These are phyloP conservation scores for Rhaphigaster nebulosa DNA, from an alignment of 2,888 invertebrate species.

Conservation along the genomic window DNA sequence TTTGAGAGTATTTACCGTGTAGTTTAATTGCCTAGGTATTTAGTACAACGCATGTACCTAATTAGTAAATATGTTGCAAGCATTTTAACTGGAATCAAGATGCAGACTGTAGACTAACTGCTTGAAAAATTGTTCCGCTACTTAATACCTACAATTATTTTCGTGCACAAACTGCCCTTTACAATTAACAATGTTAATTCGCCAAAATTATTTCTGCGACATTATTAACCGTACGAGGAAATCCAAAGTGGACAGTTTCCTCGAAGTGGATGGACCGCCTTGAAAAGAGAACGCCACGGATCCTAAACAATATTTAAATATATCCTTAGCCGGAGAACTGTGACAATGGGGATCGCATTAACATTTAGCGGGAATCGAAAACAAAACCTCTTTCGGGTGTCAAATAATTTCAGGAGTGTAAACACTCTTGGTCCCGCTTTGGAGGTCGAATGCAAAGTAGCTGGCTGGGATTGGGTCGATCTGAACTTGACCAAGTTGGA, in stretches of 20 bases:
- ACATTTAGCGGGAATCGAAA: constrained; percentile 1
- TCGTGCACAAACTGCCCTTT: not conserved
- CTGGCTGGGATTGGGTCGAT: not conserved
- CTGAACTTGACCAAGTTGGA: not conserved
- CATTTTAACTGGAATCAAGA: not conserved
- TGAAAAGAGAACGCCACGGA: not conserved
- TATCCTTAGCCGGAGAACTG: not conserved
- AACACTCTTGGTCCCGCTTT: constrained; percentile 20
- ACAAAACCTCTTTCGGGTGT: constrained; percentile 5
- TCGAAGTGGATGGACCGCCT: not conserved
- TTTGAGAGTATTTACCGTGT: too few relatives aligned
- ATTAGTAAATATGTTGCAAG: not conserved
- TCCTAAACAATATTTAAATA: constrained; percentile 24
- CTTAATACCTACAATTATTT: not conserved
- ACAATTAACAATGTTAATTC: not conserved
- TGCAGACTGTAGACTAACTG: not conserved
- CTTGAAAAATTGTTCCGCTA: not conserved
- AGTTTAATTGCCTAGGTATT: too few relatives aligned
- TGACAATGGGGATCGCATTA: constrained; percentile 10
- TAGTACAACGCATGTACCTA: too few relatives aligned
- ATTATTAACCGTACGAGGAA: not conserved
- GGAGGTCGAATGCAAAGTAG: constrained; percentile 22
- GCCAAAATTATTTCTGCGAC: not conserved
- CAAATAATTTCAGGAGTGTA: not conserved
- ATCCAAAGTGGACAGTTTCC: not conserved